phyloP scores from a whole-genome alignment of 2,797 vertebrate genomes.

The Sebastes flavidus region DNA sequence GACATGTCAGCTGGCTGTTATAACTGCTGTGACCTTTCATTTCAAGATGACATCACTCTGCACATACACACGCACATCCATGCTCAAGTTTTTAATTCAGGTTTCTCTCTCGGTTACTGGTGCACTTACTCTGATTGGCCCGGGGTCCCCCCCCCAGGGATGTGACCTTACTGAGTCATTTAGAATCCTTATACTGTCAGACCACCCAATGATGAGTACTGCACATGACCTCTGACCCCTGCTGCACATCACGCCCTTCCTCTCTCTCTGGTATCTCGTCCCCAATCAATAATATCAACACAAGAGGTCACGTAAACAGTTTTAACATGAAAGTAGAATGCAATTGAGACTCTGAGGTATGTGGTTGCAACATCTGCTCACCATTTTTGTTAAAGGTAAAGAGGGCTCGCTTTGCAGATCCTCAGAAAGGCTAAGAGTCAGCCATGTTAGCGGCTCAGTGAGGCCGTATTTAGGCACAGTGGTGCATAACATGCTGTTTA shows the following conservation, averaged over 20 bases:
- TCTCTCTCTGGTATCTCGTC: slow-evolving; percentile 1
- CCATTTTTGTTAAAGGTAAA: not conserved
- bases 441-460: not conserved
- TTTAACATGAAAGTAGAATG: not conserved
- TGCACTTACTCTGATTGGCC: slow-evolving; percentile 30
- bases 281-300: not conserved
- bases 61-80: not conserved
- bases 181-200: slow-evolving; percentile 16
- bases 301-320: not conserved
- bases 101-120: slow-evolving; percentile 12
- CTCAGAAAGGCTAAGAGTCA: not conserved
- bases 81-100: slow-evolving; percentile 30
- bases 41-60: slow-evolving; percentile 44
- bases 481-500: not conserved
- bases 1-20: slow-evolving; percentile 39
- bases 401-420: not conserved
- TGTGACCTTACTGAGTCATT: slow-evolving; percentile 52
- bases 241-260: slow-evolving; percentile 20
- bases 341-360: not conserved
- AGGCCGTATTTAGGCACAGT: not conserved
- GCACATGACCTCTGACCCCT: slow-evolving; percentile 22
- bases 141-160: slow-evolving; percentile 24
- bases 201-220: slow-evolving; percentile 43
- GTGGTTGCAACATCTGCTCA: not conserved
- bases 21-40: slow-evolving; percentile 36